Base-by-base conservation (phyloP, 1,140 invertebrate genomes). In the Frieseomelitta varia region DNA sequence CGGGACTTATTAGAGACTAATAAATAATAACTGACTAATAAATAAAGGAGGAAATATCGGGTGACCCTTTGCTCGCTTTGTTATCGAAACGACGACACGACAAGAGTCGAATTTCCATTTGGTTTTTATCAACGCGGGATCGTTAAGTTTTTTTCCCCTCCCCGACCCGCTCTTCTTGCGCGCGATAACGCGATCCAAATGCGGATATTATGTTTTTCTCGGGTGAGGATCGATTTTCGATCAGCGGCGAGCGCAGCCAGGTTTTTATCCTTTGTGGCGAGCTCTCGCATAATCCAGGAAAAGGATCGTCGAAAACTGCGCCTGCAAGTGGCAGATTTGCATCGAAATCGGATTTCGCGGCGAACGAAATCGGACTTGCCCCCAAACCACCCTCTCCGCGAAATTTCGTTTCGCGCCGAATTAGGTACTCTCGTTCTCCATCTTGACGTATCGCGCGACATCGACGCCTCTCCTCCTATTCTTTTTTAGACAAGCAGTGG, bases 331-430 rank as follows among this genome's bases (percentile, higher is more conserved):
- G 58, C 8, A 30, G 80, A 81, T 81, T 81, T 81, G 24, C 80
- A 81, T 83, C 65, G 81, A 83, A 78, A 83, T 76, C 81, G 81
- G 81, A 81, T 74, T 51, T 21, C 63, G 53, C 51, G n/a, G 73
- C 53, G 21, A 74, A 81, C 58, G 71, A 55, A 80, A 80, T 67
- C 76, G 67, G 68, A 73, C 19, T 56, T 68, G 39, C 8, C 39
- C 39, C 39, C n/a, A n/a, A n/a, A n/a, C 0, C 39, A 0, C 39
- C 6, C 10, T 0, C 39, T 8, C 58, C 53, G 11, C 17, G 68
- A 51, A 68, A 68, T 68, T 53, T 55, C 77, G 27, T n/a, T 51
- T 39, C 11, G 34, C 67, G 67, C 21, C 67, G 67, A 69, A 47
- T 69, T 39, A 39, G 39, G 8, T 8, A 6, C 67, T 2, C 21